Evolutionary conservation across 2,797 vertebrate species (phyloP), one percentile per base, ranked within the genome.

Genomic region (Kryptopterus vitreolus): DNA sequence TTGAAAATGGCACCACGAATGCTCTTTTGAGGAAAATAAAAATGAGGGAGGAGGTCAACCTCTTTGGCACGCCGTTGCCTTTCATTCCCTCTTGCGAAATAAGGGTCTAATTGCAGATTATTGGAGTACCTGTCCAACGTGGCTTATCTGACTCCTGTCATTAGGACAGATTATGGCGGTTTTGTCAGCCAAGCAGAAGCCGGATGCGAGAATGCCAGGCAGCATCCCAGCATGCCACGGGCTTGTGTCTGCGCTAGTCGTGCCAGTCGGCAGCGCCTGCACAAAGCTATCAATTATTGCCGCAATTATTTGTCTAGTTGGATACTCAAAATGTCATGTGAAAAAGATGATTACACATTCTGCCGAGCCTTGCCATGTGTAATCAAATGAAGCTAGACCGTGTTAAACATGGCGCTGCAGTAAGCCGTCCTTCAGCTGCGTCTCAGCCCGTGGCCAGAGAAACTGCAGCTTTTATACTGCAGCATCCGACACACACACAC

Each of bases 241-340:
- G 91, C 90, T 92, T 91, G 88, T 91, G 93, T 92, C 84, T 73
- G 85, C 31, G 86, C 89, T 88, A 90, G 86, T 88, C 52, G 86
- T 94, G 93, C 93, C 93, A 94, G 92, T 95, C 93, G 94, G 90
- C 92, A 93, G 91, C 89, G 88, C 89, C 90, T 92, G 91, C 26
- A 92, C 91, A 92, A 90, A 92, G 91, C 92, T 93, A 95, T 95
- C 94, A 95, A 94, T 95, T 95, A 95, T 94, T 94, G 91, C 91
- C 83, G 89, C 92, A 94, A 95, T 95, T 94, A 94, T 95, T 95
- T 95, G 92, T 95, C 92, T 92, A 88, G 91, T 90, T 95, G 92
- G 93, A 95, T 94, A 93, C 94, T 94, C 94, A 94, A 95, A 95
- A 94, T 95, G 94, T 94, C 95, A 95, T 94, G 94, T 91, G 92